These are phyloP conservation scores for Nanorana parkeri DNA, from an alignment of 2,113 vertebrate species.

Conservation along the genomic window DNA sequence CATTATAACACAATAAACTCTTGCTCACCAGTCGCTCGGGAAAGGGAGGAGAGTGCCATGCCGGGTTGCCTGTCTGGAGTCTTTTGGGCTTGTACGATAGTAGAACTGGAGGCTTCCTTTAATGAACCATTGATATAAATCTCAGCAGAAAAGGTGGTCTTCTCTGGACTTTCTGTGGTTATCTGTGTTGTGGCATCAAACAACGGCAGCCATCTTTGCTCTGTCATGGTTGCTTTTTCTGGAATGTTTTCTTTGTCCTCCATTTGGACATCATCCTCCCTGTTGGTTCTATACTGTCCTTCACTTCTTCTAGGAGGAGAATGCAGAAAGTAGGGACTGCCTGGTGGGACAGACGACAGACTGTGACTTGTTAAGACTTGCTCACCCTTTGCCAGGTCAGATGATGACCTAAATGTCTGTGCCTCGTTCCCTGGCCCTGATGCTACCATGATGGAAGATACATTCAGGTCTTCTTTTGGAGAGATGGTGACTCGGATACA, in stretches of 20 bases:
- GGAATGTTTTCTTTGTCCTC: not conserved
- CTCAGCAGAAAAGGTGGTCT: slow-evolving; percentile 67
- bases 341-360: not conserved
- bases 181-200: slow-evolving; percentile 72
- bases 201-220: slow-evolving; percentile 52
- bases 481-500: slow-evolving; percentile 77
- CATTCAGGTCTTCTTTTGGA: slow-evolving; percentile 62
- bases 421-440: not conserved
- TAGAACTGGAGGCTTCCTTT: accelerated
- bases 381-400: not conserved
- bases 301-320: slow-evolving; percentile 19
- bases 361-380: not conserved
- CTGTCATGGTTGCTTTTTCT: not conserved
- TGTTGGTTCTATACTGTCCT: slow-evolving; percentile 60
- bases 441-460: not conserved
- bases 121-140: slow-evolving; percentile 61
- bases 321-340: not conserved
- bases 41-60: slow-evolving; percentile 48
- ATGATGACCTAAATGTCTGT: not conserved
- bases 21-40: slow-evolving; percentile 67
- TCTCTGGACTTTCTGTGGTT: slow-evolving; percentile 64
- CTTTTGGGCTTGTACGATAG: not conserved
- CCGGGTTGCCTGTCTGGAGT: not conserved
- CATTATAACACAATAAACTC: no score
- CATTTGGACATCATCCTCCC: not conserved